Evolutionary conservation across 2,113 vertebrate genomes (phyloP).

Genomic region (Lophochroa leadbeateri): DNA sequence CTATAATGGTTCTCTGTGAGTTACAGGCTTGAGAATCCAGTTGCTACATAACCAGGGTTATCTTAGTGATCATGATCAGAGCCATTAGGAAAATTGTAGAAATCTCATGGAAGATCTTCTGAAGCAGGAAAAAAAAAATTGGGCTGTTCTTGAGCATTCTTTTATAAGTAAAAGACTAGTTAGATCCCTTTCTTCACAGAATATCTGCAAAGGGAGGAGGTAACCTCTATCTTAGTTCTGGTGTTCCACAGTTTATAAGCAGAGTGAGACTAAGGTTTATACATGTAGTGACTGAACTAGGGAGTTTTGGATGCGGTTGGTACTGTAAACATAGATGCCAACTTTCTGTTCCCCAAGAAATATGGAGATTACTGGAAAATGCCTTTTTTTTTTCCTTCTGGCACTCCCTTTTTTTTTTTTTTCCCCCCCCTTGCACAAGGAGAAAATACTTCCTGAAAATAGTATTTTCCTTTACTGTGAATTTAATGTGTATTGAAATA

Average conservation of each 20-base stretch:
- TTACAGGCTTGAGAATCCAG: slow-evolving; percentile 19
- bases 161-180: not conserved
- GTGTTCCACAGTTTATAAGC: not conserved
- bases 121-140: not conserved
- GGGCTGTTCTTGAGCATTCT: not conserved
- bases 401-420: not conserved
- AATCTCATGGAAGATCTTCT: not conserved
- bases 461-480: not conserved
- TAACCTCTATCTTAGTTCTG: not conserved
- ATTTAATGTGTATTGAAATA: slow-evolving; percentile 18
- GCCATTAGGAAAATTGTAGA: slow-evolving; percentile 74
- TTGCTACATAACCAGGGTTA: slow-evolving; percentile 10
- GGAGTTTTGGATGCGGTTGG: not conserved
- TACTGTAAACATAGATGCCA: not conserved
- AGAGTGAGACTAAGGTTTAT: not conserved
- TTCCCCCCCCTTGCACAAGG: not conserved
- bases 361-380: not conserved
- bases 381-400: not conserved
- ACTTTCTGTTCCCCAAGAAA: not conserved
- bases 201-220: not conserved
- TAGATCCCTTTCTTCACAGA: not conserved
- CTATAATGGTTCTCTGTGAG: slow-evolving; percentile 16
- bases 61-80: slow-evolving; percentile 72
- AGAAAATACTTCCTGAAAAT: slow-evolving; percentile 25
- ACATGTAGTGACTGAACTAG: not conserved